These are phyloP conservation scores for Meteorus cinctellus DNA, from an alignment of 2,888 invertebrate genomes.

Conservation along the genomic window DNA sequence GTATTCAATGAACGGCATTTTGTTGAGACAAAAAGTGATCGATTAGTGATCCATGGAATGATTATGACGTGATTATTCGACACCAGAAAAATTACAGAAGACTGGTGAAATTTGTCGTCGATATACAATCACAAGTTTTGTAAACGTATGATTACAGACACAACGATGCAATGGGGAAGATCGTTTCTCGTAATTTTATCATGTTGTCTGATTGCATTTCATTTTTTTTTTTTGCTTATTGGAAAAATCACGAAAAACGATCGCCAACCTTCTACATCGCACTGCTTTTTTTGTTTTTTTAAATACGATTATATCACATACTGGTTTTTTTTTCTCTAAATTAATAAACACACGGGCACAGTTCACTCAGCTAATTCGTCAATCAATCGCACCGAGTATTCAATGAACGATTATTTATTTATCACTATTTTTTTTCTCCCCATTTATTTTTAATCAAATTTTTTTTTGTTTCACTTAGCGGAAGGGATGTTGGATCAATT, in stretches of 20 bases:
- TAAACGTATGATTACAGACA: neutral
- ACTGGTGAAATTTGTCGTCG: neutral
- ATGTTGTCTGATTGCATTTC: neutral
- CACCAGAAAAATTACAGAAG: conserved; percentile 5
- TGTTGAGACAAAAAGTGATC: neutral
- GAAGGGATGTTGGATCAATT: conserved; percentile 31
- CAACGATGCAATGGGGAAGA: neutral
- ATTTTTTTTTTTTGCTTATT: neutral
- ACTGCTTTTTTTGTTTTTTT: conserved; percentile 7
- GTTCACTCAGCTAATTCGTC: conserved; percentile 11
- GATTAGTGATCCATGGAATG: neutral
- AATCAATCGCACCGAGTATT: conserved; percentile 12
- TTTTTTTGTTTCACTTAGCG: neutral
- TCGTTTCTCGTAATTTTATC: neutral
- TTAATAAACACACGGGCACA: conserved; percentile 32
- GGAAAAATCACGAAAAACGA: conserved; percentile 13
- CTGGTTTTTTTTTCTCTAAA: conserved; percentile 28
- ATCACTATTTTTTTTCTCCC: neutral
- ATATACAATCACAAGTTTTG: conserved; percentile 16
- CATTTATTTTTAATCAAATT: neutral
- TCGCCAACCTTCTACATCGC: neutral
- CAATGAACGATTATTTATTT: conserved; percentile 19
- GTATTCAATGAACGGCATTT: neutral
- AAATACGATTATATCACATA: conserved; percentile 41
- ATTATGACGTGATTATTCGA: conserved; percentile 7